Conservation (phyloP, 2,113 vertebrate genomes). For the Cryptomyrus ogoouensis region DNA sequence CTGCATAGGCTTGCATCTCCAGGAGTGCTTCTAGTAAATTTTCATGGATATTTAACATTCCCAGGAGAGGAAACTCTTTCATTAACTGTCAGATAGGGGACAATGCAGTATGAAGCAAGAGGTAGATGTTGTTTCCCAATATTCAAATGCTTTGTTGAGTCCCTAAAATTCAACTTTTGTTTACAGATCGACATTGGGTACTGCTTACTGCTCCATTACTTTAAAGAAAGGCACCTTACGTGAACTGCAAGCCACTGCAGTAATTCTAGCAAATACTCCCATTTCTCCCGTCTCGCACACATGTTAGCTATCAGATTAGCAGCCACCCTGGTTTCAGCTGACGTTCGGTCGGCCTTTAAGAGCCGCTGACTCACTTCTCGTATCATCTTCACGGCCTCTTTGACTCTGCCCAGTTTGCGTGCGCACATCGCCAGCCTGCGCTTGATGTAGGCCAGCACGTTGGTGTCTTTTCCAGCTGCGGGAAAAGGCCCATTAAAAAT, state of each 20-base stretch:
- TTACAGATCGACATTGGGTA: neutral
- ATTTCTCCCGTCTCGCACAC: neutral
- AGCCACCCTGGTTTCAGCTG: neutral
- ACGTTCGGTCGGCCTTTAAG: neutral
- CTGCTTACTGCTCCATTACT: neutral
- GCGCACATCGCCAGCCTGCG: slow-evolving; percentile 96
- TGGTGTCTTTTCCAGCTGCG: slow-evolving; percentile 88
- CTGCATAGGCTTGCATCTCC: slow-evolving; percentile 95
- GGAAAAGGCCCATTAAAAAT: neutral
- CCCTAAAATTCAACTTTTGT: neutral
- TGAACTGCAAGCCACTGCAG: neutral
- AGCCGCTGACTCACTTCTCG: slow-evolving; percentile 84
- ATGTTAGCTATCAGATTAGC: neutral
- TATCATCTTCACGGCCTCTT: slow-evolving; percentile 98
- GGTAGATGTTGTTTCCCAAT: neutral
- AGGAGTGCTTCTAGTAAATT: slow-evolving; percentile 93
- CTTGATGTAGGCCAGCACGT: slow-evolving; percentile 93
- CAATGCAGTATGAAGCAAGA: neutral
- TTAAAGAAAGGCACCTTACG: neutral
- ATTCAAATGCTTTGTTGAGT: neutral
- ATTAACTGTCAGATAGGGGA: slow-evolving; percentile 72
- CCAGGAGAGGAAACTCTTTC: slow-evolving; percentile 96
- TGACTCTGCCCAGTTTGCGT: slow-evolving; percentile 88
- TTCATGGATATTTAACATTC: slow-evolving; percentile 98
- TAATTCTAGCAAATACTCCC: neutral